A percentile compares a stretch with the other conserved stretches of the same genome.
phyloP scores from a whole-genome alignment of 2,797 vertebrate species.

The Gymnoscopelus microlampas region DNA sequence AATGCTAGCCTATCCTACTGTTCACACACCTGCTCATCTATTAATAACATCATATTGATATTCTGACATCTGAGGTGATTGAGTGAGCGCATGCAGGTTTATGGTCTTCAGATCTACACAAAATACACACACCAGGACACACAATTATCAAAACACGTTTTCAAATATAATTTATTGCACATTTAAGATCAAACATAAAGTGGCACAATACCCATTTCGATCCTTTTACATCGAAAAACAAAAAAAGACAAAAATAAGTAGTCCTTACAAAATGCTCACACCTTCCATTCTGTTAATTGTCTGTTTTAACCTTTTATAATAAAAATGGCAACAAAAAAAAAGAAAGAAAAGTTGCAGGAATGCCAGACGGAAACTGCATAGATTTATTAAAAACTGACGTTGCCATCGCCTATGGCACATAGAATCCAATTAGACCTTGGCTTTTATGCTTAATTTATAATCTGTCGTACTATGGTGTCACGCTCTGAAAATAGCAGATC shows the following conservation, averaged over 20 bases:
- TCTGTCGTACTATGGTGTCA: too few relatives aligned
- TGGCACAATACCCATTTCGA: slow-evolving; percentile 80
- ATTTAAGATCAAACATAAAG: slow-evolving; percentile 83
- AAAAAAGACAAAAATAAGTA: slow-evolving; percentile 49
- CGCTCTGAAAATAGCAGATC: too few relatives aligned
- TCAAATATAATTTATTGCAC: slow-evolving; percentile 86
- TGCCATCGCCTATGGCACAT: slow-evolving; percentile 57
- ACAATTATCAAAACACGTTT: slow-evolving; percentile 76
- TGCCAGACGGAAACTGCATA: slow-evolving; percentile 80
- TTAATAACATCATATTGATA: too few relatives aligned
- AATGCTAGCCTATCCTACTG: too few relatives aligned
- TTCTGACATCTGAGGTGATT: too few relatives aligned
- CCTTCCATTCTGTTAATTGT: slow-evolving; percentile 51
- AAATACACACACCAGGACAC: slow-evolving; percentile 57
- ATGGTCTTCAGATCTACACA: neutral
- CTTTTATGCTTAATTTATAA: neutral
- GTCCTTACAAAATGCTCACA: slow-evolving; percentile 77
- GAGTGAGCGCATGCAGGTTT: too few relatives aligned
- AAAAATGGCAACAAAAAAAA: slow-evolving; percentile 56
- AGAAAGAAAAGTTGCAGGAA: slow-evolving; percentile 59
- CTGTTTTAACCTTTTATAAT: slow-evolving; percentile 55
- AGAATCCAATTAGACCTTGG: slow-evolving; percentile 55
- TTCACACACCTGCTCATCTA: too few relatives aligned
- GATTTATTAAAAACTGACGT: slow-evolving; percentile 68
- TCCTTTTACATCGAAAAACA: slow-evolving; percentile 66